Conservation (phyloP, 2,888 invertebrate genomes). For the Heliconius erato region DNA sequence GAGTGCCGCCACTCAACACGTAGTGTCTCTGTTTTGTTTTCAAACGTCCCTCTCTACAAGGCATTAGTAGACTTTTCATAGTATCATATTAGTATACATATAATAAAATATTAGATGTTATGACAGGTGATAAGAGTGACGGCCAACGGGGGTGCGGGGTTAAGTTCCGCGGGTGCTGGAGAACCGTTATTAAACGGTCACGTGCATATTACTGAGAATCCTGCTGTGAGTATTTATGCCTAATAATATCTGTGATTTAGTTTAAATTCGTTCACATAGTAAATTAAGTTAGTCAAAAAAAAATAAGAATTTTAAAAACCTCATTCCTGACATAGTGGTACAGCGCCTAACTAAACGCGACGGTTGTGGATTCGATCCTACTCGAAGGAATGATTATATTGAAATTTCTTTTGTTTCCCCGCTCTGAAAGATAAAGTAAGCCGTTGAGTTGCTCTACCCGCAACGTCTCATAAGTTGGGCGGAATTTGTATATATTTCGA, state of each 20-base stretch:
- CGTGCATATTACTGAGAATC: slow-evolving; percentile 89
- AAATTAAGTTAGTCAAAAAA: too few species aligned
- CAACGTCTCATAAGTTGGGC: too few species aligned
- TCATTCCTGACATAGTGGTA: too few species aligned
- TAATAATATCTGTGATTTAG: not conserved
- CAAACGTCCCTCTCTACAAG: not conserved
- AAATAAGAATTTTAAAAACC: too few species aligned
- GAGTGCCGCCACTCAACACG: not conserved
- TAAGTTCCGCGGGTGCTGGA: slow-evolving; percentile 60
- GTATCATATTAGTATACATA: not conserved
- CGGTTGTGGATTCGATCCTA: too few species aligned
- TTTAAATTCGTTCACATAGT: too few species aligned
- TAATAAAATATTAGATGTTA: slow-evolving; percentile 52
- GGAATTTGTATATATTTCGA: not conserved
- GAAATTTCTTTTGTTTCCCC: too few species aligned
- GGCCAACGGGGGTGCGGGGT: slow-evolving; percentile 74
- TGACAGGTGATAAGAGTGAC: slow-evolving; percentile 71
- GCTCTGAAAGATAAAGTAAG: too few species aligned
- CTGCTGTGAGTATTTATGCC: slow-evolving; percentile 65
- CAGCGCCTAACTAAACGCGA: too few species aligned
- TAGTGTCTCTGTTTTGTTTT: not conserved
- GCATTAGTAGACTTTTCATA: not conserved
- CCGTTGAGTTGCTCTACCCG: too few species aligned
- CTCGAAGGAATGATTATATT: too few species aligned
- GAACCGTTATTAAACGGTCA: slow-evolving; percentile 86